phyloP scores from a whole-genome alignment of 2,113 vertebrate species.

The Cyphomyrus plagiostoma region DNA sequence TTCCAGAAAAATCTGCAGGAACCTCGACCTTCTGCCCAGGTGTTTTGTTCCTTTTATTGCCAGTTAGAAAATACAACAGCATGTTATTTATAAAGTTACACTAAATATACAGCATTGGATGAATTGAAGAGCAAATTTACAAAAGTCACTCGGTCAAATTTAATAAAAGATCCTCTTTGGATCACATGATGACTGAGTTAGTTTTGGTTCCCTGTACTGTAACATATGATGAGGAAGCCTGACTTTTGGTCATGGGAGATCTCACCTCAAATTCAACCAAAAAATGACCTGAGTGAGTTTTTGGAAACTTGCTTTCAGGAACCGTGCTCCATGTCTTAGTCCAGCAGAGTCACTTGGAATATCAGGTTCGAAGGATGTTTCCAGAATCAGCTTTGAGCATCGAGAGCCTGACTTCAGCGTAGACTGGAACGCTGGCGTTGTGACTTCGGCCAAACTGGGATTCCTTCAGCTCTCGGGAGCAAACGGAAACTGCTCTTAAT shows the following conservation, averaged over 20 bases:
- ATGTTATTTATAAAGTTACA: background rate
- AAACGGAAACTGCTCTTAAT: background rate
- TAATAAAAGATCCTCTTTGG: too few relatives aligned
- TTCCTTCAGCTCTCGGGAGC: background rate
- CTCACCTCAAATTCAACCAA: background rate
- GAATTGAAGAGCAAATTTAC: background rate
- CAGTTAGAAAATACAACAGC: background rate
- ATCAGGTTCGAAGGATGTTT: background rate
- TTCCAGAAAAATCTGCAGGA: background rate
- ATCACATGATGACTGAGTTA: background rate
- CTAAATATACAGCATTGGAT: background rate
- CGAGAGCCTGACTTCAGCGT: background rate
- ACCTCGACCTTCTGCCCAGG: background rate
- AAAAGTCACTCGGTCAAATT: background rate
- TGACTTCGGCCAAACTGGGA: background rate
- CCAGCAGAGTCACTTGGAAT: background rate
- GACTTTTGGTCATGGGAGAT: background rate
- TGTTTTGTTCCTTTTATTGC: background rate
- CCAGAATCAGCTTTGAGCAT: background rate
- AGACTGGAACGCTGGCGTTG: background rate
- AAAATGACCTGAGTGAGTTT: background rate
- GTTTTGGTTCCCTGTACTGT: background rate
- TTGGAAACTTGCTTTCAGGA: background rate
- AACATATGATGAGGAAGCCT: background rate
- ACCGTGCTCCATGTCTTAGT: background rate